Conservation (phyloP, 2,113 vertebrate species). For the Emberiza fucata region DNA sequence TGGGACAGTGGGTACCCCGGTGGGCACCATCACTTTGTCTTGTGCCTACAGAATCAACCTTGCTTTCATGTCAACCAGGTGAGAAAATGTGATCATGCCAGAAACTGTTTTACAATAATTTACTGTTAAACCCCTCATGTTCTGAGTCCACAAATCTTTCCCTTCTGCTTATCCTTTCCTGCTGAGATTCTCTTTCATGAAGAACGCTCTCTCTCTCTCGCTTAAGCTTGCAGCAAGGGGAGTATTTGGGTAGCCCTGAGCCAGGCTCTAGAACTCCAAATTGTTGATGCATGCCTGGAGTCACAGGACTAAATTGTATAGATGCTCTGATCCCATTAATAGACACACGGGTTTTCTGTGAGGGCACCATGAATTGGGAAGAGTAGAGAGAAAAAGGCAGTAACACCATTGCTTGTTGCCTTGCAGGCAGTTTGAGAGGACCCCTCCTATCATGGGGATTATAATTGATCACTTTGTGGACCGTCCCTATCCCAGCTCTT, state of each 20-base stretch:
- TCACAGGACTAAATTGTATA: slow-evolving; percentile 9
- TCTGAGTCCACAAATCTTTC: neutral
- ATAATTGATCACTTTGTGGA: slow-evolving; percentile 99
- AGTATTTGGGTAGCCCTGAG: slow-evolving; percentile 32
- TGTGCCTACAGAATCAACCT: slow-evolving; percentile 98
- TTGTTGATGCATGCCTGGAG: slow-evolving; percentile 4
- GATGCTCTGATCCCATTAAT: neutral
- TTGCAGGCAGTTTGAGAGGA: slow-evolving; percentile 94
- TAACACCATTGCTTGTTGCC: slow-evolving; percentile 71
- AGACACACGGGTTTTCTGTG: neutral
- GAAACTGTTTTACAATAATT: neutral
- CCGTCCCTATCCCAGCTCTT: slow-evolving; percentile 87
- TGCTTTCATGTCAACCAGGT: slow-evolving; percentile 98
- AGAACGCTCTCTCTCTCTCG: neutral
- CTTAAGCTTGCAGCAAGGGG: neutral
- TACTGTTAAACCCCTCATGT: neutral
- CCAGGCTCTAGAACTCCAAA: neutral
- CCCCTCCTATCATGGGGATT: slow-evolving; percentile 97
- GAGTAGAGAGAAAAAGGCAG: slow-evolving; percentile 23
- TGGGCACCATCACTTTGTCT: slow-evolving; percentile 93
- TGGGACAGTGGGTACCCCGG: slow-evolving; percentile 92
- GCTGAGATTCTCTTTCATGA: neutral
- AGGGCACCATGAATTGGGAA: neutral
- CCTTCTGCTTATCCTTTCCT: neutral
- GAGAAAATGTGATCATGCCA: slow-evolving; percentile 8